Percentiles rank a stretch among this genome's conserved stretches.
phyloP scores from a whole-genome alignment of 2,797 vertebrate species.

The Toxotes lorentzi region DNA sequence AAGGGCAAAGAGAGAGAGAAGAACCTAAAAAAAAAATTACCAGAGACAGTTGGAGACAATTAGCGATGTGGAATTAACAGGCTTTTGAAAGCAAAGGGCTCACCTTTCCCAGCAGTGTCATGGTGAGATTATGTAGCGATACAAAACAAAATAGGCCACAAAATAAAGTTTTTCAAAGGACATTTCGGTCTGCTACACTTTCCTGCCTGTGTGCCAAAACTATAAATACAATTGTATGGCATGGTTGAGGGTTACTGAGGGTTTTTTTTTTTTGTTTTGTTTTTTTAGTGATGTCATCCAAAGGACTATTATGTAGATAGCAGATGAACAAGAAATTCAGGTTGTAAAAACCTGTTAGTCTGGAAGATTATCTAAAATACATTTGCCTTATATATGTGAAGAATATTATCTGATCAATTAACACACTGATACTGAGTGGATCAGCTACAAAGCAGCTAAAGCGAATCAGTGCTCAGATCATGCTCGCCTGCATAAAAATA shows the following conservation, averaged over 20 bases:
- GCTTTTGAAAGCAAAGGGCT: conserved; percentile 72
- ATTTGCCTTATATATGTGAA: background rate
- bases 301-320: conserved; percentile 14
- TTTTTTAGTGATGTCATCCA: conserved; percentile 35
- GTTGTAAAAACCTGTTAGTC: background rate
- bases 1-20: background rate
- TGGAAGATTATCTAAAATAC: background rate
- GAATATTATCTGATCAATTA: conserved; percentile 9
- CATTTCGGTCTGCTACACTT: conserved; percentile 22
- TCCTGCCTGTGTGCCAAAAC: conserved; percentile 18
- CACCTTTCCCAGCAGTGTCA: conserved; percentile 43
- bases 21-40: conserved; percentile 26
- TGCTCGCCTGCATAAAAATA: background rate
- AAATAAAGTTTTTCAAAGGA: conserved; percentile 38
- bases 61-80: conserved; percentile 75
- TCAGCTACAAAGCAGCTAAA: background rate
- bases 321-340: background rate
- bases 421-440: background rate
- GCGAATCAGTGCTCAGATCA: background rate
- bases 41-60: conserved; percentile 56
- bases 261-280: background rate
- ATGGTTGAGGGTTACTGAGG: conserved; percentile 17
- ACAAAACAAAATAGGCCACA: conserved; percentile 36
- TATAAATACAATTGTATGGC: conserved; percentile 16
- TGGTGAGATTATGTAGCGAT: conserved; percentile 37